phyloP scores from a whole-genome alignment of 1,140 invertebrate genomes.

The Chlorops oryzae region DNA sequence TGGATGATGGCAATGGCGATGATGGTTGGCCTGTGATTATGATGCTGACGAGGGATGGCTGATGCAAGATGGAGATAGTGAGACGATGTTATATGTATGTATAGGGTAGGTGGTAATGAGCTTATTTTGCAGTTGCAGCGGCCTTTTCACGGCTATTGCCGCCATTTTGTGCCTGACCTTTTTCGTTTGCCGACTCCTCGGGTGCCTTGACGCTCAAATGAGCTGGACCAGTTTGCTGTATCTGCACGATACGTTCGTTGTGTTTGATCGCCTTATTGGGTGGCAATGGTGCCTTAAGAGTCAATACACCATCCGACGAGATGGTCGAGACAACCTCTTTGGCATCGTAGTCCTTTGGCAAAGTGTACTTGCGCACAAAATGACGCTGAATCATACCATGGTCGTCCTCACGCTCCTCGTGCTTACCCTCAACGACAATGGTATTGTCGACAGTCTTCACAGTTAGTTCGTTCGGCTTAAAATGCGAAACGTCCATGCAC shows the following conservation, averaged over 20 bases:
- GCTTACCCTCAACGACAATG: constrained; percentile 64
- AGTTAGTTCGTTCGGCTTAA: constrained; percentile 72
- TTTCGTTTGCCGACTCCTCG: constrained; percentile 24
- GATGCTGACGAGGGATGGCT: no score
- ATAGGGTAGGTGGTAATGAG: no score
- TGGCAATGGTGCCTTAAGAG: constrained; percentile 57
- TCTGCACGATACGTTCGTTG: constrained; percentile 48
- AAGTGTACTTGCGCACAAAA: constrained; percentile 63
- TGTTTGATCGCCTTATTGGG: constrained; percentile 41
- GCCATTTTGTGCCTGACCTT: constrained; percentile 15
- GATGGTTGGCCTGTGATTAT: no score
- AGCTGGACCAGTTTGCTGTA: constrained; percentile 48
- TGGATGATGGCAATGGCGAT: no score
- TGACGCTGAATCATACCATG: constrained; percentile 68
- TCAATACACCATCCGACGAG: constrained; percentile 69
- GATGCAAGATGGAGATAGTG: no score
- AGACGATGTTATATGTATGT: no score
- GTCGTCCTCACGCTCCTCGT: constrained; percentile 68
- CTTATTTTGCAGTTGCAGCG: no score
- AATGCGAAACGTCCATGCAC: constrained; percentile 76
- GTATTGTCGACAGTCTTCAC: constrained; percentile 71
- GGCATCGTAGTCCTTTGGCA: constrained; percentile 63
- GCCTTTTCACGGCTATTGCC: no score
- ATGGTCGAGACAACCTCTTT: constrained; percentile 61
- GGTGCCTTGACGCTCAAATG: constrained; percentile 40